These are phyloP conservation scores for Hydrophis major DNA, from an alignment of 2,797 vertebrate genomes.

Conservation along the genomic window DNA sequence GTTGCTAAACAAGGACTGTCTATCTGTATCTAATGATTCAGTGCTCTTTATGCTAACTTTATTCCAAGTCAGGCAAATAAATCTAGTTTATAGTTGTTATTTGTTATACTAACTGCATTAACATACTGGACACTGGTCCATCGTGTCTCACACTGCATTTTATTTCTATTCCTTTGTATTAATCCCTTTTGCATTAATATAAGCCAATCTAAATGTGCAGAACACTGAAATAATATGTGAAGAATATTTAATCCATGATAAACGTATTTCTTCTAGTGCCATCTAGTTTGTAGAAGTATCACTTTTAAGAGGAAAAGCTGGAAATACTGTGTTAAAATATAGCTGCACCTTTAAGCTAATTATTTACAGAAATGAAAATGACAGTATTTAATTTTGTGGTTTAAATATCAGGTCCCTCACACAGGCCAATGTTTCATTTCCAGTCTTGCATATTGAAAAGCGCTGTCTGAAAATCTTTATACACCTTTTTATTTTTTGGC, in stretches of 20 bases:
- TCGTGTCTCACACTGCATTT: not conserved
- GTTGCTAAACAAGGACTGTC: not conserved
- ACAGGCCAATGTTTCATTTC: not conserved
- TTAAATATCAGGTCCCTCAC: not conserved
- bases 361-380: not conserved
- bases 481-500: not conserved
- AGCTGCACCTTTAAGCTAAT: not conserved
- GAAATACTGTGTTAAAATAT: not conserved
- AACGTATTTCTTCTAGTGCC: not conserved
- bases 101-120: not conserved
- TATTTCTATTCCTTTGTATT: not conserved
- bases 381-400: not conserved
- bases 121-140: not conserved
- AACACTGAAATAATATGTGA: not conserved
- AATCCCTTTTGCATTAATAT: not conserved
- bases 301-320: not conserved
- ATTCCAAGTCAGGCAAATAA: not conserved
- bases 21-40: not conserved
- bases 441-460: not conserved
- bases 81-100: not conserved
- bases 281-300: not conserved
- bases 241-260: not conserved
- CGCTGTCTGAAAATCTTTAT: not conserved
- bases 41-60: not conserved
- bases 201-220: not conserved